Evolutionary conservation across 2,888 invertebrate species (phyloP).

Genomic region (Pheosia gnoma): DNA sequence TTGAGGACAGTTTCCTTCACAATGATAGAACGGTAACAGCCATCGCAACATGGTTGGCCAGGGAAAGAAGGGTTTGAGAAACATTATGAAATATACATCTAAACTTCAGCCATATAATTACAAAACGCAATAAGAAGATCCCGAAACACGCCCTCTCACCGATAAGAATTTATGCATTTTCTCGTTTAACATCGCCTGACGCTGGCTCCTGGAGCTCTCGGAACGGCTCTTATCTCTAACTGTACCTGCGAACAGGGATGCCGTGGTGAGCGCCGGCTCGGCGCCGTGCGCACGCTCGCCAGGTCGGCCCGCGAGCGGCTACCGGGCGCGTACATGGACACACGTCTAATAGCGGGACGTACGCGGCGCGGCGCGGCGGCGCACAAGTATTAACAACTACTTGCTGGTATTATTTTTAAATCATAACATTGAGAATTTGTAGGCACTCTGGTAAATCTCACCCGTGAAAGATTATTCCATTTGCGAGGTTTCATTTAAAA

Average conservation of each 20-base stretch:
- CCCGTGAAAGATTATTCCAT: constrained; percentile 28
- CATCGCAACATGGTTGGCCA: constrained; percentile 70
- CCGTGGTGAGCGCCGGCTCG: constrained; percentile 63
- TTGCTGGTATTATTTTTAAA: no score
- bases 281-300: constrained; percentile 32
- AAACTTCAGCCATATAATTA: constrained; percentile 72
- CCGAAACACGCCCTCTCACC: constrained; percentile 86
- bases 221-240: constrained; percentile 86
- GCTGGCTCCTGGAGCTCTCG: constrained; percentile 89
- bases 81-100: constrained; percentile 64
- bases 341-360: constrained; percentile 40
- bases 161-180: constrained; percentile 97
- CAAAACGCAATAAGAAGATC: constrained; percentile 61
- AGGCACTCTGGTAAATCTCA: constrained; percentile 9
- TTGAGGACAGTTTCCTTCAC: constrained; percentile 44
- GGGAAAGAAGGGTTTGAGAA: constrained; percentile 70
- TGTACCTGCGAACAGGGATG: constrained; percentile 80
- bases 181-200: constrained; percentile 94
- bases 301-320: constrained; percentile 42
- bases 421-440: no score
- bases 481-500: constrained; percentile 44
- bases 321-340: constrained; percentile 68
- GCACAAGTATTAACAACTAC: constrained; percentile 22
- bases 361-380: constrained; percentile 31
- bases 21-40: constrained; percentile 62